Evolutionary conservation across 1,140 invertebrate genomes (phyloP).

Genomic region (Propsilocerus akamusi): DNA sequence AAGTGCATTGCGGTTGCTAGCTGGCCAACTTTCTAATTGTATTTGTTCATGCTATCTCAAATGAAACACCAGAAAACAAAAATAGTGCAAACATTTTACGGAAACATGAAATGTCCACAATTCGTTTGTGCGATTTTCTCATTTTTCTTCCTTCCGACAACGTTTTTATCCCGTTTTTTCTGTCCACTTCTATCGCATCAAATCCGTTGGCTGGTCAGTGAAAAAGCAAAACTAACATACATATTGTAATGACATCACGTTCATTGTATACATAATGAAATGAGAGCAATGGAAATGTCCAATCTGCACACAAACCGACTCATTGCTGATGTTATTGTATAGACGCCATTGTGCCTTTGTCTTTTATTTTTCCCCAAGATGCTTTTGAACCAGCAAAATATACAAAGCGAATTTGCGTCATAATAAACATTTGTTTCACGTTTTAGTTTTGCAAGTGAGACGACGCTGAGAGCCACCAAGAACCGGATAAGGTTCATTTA

Average conservation of each 20-base stretch:
- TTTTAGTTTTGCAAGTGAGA: neutral
- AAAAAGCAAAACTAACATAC: too few species aligned
- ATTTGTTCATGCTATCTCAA: too few species aligned
- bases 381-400: neutral
- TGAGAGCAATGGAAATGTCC: neutral
- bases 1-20: too few species aligned
- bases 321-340: neutral
- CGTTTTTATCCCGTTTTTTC: too few species aligned
- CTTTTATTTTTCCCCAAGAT: neutral
- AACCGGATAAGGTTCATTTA: constrained; percentile 2
- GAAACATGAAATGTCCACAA: too few species aligned
- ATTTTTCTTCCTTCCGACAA: too few species aligned
- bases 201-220: too few species aligned
- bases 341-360: neutral
- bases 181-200: too few species aligned
- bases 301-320: neutral
- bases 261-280: neutral
- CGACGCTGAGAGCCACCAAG: neutral
- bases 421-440: constrained; percentile 3
- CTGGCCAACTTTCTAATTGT: too few species aligned
- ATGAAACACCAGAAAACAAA: too few species aligned
- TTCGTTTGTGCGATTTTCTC: too few species aligned
- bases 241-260: neutral
- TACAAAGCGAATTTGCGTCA: neutral
- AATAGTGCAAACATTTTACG: too few species aligned